A percentile compares a stretch with the other conserved stretches of the same genome.
These are phyloP conservation scores for Triplophysa bombifrons DNA, from an alignment of 2,797 vertebrate species.

Conservation along the genomic window DNA sequence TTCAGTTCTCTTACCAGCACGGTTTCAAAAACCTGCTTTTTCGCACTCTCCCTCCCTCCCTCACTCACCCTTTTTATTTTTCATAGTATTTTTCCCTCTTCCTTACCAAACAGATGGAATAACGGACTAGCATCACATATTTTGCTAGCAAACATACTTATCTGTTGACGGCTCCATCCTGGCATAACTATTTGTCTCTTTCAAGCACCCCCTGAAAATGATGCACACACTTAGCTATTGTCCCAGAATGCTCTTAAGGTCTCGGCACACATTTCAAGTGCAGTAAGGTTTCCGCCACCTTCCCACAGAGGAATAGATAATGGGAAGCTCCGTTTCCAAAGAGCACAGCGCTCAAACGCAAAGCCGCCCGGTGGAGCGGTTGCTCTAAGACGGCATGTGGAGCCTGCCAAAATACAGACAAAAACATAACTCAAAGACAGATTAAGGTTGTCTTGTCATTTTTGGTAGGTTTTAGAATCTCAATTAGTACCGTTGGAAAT, in stretches of 20 bases:
- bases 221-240: conserved; percentile 51
- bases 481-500: conserved; percentile 48
- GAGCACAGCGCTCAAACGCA: neutral
- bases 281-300: conserved; percentile 57
- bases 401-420: conserved; percentile 14
- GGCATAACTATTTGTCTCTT: conserved; percentile 45
- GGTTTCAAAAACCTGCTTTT: conserved; percentile 48
- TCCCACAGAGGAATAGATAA: conserved; percentile 59
- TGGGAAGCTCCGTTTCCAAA: conserved; percentile 11
- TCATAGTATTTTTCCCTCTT: conserved; percentile 10
- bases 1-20: conserved; percentile 53
- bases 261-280: conserved; percentile 67
- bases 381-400: conserved; percentile 1
- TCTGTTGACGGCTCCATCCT: conserved; percentile 47
- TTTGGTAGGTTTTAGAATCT: neutral
- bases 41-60: conserved; percentile 22
- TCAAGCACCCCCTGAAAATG: conserved; percentile 11
- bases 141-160: conserved; percentile 57
- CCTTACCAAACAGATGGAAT: conserved; percentile 53
- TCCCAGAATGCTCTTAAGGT: conserved; percentile 68
- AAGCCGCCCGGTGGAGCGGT: neutral
- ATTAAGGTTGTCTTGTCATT: conserved; percentile 22
- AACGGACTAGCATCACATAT: conserved; percentile 46
- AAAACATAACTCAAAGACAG: neutral
- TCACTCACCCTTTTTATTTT: neutral